Evolutionary conservation across 2,888 invertebrate genomes (phyloP), one percentile per base, ranked within the genome.

Genomic region (Hemistola chrysoprasaria): DNA sequence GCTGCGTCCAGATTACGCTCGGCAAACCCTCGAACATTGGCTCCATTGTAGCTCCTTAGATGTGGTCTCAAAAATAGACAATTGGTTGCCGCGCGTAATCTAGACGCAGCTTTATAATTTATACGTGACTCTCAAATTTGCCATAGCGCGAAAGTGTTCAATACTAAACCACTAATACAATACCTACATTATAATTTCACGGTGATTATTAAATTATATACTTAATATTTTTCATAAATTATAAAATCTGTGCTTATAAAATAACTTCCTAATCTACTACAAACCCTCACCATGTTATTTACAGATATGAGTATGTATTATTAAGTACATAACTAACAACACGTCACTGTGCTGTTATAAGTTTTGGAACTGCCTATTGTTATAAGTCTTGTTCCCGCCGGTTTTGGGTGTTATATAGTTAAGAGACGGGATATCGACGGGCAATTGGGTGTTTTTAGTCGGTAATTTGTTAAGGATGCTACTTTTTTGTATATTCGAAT

Each of bases 391-490:
- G 40, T 72, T 73, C 35, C 60, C 69, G 46, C 64, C 72, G 3
- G 82, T 65, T 65, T 89, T 90, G 1, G 90, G 86, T 25, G 88
- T 88, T 40, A 87, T 82, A 50, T 89, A 89, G 56, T 83, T 88
- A 41, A 89, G 62, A 9, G 77, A 71, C 2, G 90, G 90, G 53
- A 90, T 80, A 47, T 84, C 85, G 21, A 84, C 47, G 25, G 78
- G 69, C 25, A 70, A 50, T 50, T 80, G 76, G 53, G 72, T 81
- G 35, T 47, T 71, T 65, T 76, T 80, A 20, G 64, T 56, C 1
- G 62, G 41, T 42, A 65, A 66, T 50, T 78, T 84, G 42, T 56
- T 72, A 22, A 65, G 59, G 29, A 59, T 68, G 8, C 56, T 57
- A 8, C 59, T 57, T 62, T 85, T 86, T 36, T 85, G 82, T 32